These are phyloP conservation scores for Colletes latitarsis DNA, from an alignment of 1,140 invertebrate genomes.

Conservation along the genomic window DNA sequence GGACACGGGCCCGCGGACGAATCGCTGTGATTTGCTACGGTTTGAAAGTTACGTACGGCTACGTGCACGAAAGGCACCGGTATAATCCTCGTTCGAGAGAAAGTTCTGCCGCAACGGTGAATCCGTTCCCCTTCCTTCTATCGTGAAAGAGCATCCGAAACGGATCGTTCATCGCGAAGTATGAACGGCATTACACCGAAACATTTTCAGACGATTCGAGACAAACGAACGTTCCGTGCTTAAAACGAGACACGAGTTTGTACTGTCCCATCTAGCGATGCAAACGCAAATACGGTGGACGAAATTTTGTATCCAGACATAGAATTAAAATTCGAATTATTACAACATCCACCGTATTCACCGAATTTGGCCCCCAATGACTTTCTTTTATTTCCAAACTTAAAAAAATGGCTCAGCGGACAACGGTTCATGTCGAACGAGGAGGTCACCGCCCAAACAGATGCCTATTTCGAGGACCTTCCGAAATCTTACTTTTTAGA, in stretches of 20 bases:
- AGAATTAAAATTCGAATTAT: too few species aligned
- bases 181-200: background rate
- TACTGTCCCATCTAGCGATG: background rate
- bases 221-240: background rate
- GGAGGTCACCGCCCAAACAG: too few species aligned
- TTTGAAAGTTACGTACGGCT: slow-evolving; percentile 55
- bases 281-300: background rate
- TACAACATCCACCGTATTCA: too few species aligned
- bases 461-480: too few species aligned
- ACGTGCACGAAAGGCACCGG: slow-evolving; percentile 32
- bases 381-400: too few species aligned
- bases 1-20: slow-evolving; percentile 16
- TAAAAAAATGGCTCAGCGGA: too few species aligned
- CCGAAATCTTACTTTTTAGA: too few species aligned
- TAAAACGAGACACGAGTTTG: too few species aligned
- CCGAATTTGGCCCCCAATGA: too few species aligned
- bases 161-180: slow-evolving; percentile 43
- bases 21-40: slow-evolving; percentile 34
- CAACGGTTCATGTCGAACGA: too few species aligned
- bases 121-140: slow-evolving; percentile 57
- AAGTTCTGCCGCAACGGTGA: slow-evolving; percentile 62
- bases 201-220: background rate
- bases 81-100: slow-evolving; percentile 48
- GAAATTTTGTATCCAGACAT: too few species aligned
- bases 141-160: slow-evolving; percentile 52